Base-by-base conservation (phyloP, 2,797 vertebrate species). In the Pogonophryne albipinna region DNA sequence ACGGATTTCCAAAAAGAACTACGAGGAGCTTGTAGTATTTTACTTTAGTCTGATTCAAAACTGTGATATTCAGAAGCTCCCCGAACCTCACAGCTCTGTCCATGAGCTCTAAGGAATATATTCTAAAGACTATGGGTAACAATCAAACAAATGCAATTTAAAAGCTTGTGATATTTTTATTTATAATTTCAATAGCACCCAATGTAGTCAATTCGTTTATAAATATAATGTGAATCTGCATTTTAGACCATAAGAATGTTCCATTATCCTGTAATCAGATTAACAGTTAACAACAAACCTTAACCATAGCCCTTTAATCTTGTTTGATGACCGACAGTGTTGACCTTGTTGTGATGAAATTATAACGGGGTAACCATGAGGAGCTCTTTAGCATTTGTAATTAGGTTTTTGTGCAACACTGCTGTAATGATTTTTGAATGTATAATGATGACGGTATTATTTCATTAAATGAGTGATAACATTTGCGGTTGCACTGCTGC, bases 31-130 rank as follows among this genome's bases (percentile, higher is more conserved):
- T 38, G 87, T 98, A 0, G 74, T 91, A n/a, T 99, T 98, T 91
- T 95, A 96, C 84, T 97, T 96, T 57, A 95, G 90, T 77, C 90
- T 99, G 16, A 95, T 99, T 67, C 96, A 98, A 92, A 98, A 98
- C 89, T 96, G 96, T 80, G 98, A 99, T 82, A 86, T 85, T 10
- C 81, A 90, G 49, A 71, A 85, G 31, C 88, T 94, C 3, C 95
- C 95, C 0, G 86, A 88, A 19, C 89, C 96, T 56, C 97, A 97
- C 12, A 45, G 41, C 3, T 88, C 44, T 34, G 67, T 87, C 34
- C 96, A 98, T 0, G 97, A 99, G 74, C 94, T 99, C n/a, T 99
- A 91, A 96, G 45, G 17, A 60, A 41, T 0, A 23, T 1, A 38
- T 34, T 38, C 34, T 2, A 38, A 9, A 38, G 8, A 6, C 0